Conservation (phyloP, 2,797 vertebrate species). For the Threskiornis aethiopicus region DNA sequence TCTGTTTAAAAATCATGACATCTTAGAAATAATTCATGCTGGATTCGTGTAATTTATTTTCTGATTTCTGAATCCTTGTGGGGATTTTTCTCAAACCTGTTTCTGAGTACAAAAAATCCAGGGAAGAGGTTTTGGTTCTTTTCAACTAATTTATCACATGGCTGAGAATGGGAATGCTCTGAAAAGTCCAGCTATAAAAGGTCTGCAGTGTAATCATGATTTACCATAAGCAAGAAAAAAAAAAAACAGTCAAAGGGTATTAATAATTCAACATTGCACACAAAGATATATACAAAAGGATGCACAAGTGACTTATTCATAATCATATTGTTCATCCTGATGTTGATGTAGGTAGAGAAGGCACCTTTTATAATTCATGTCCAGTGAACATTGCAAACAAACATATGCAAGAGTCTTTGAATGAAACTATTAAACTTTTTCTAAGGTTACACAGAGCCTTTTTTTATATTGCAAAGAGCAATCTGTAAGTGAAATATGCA, state of each 20-base stretch:
- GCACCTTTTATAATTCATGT: neutral
- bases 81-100: neutral
- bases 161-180: fast-evolving
- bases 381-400: neutral
- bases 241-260: neutral
- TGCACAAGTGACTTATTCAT: neutral
- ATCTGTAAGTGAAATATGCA: neutral
- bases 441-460: neutral
- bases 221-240: neutral
- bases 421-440: neutral
- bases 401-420: neutral
- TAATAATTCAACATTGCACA: neutral
- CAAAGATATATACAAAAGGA: neutral
- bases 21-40: neutral
- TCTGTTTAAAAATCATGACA: neutral
- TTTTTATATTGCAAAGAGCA: neutral
- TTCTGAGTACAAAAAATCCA: neutral
- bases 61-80: neutral
- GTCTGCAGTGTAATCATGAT: neutral
- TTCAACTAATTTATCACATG: neutral
- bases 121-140: neutral
- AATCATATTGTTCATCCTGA: neutral
- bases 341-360: neutral
- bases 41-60: neutral
- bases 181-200: neutral